Conservation (phyloP, 2,888 invertebrate genomes). For the Cantharis rufa region DNA sequence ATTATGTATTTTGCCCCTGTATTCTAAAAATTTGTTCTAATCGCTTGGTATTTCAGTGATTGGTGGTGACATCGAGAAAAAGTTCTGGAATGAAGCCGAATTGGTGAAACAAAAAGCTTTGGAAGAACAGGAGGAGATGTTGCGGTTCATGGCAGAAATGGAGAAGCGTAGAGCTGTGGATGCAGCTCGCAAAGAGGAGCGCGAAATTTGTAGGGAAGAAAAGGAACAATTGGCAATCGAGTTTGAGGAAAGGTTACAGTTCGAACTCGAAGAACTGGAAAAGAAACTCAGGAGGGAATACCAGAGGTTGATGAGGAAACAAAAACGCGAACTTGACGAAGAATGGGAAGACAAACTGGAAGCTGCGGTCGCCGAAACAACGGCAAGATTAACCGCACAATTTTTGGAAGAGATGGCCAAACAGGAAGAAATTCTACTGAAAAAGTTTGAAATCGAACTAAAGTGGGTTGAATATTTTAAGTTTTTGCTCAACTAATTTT, state of each 20-base stretch:
- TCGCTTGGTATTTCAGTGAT: slow-evolving; percentile 40
- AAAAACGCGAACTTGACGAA: slow-evolving; percentile 30
- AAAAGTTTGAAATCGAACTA: slow-evolving; percentile 41
- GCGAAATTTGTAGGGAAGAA: slow-evolving; percentile 27
- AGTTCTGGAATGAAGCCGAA: slow-evolving; percentile 46
- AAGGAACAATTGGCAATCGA: slow-evolving; percentile 29
- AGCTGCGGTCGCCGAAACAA: slow-evolving; percentile 41
- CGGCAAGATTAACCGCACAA: slow-evolving; percentile 40
- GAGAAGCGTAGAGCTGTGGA: slow-evolving; percentile 35
- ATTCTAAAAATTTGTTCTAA: not conserved
- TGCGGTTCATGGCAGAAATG: slow-evolving; percentile 34
- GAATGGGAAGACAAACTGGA: slow-evolving; percentile 41
- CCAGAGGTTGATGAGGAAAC: slow-evolving; percentile 30
- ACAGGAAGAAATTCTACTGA: slow-evolving; percentile 42
- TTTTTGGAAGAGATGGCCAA: slow-evolving; percentile 41
- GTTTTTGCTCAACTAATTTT: not conserved
- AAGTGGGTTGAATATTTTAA: slow-evolving; percentile 35
- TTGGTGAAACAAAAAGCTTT: slow-evolving; percentile 44
- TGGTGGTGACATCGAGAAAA: slow-evolving; percentile 47
- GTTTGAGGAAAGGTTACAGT: slow-evolving; percentile 33
- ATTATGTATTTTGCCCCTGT: slow-evolving; percentile 42
- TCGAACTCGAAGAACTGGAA: slow-evolving; percentile 29
- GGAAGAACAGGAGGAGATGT: slow-evolving; percentile 41
- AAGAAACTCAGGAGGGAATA: slow-evolving; percentile 26
- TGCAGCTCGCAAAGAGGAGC: slow-evolving; percentile 29